Percentiles rank a stretch among this genome's conserved stretches.
Evolutionary conservation across 2,797 vertebrate species (phyloP).

Genomic region (Decapterus maruadsi): DNA sequence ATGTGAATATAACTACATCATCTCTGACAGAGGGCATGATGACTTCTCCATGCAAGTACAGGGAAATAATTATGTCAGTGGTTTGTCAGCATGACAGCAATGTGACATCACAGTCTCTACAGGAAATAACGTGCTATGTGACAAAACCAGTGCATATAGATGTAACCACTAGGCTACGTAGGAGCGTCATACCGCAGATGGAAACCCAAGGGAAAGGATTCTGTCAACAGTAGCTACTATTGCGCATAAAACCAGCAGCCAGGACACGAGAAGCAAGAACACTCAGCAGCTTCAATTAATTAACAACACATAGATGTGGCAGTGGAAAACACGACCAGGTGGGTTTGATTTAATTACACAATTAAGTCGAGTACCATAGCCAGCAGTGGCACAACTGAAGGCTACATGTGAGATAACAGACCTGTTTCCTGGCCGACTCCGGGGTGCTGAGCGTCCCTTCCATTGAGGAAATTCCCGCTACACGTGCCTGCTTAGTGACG

Average conservation of each 20-base stretch:
- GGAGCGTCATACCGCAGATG: not conserved
- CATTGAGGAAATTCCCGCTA: too few relatives aligned
- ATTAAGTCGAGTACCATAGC: not conserved
- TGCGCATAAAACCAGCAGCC: not conserved
- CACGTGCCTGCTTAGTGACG: not conserved
- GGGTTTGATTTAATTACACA: not conserved
- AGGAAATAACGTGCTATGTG: not conserved
- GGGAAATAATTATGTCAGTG: not conserved
- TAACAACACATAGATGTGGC: not conserved
- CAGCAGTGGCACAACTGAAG: not conserved
- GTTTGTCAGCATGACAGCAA: not conserved
- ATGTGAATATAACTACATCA: constrained; percentile 12
- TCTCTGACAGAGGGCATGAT: constrained; percentile 5
- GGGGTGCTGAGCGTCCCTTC: too few relatives aligned
- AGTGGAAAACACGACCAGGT: not conserved
- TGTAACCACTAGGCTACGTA: too few relatives aligned
- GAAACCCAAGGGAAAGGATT: not conserved
- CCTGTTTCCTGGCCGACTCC: not conserved
- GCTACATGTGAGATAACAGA: not conserved
- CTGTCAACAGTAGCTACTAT: not conserved
- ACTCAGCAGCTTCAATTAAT: not conserved
- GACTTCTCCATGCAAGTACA: not conserved
- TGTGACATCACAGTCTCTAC: not conserved
- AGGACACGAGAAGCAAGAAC: not conserved
- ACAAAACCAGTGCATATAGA: not conserved